Evolutionary conservation across 1,140 invertebrate genomes (phyloP), one percentile per base, ranked within the genome.

Genomic region (Drosophila funebris): DNA sequence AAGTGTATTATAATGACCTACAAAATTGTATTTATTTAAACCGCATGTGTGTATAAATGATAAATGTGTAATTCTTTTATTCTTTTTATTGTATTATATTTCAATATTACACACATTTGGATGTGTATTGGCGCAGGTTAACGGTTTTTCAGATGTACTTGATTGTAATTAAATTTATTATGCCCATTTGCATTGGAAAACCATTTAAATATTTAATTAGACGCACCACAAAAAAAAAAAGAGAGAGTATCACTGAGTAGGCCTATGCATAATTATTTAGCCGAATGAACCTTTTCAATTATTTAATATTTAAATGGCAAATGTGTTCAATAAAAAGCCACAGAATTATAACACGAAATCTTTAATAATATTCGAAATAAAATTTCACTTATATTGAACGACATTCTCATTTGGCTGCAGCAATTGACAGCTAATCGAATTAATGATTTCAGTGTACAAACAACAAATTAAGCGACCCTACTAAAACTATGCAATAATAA

Each of bases 161-260:
- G 67, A 78, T 72, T 78, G 50, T 88, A 82, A 87, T 88, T 88
- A 76, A 82, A 87, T 87, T 87, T 88, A 87, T 87, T 82, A 87
- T 87, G 83, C 78, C 63, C 58, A 76, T 87, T 87, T 87, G 78
- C 62, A 82, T 88, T 87, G 63, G 29, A 87, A 82, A 88, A 75
- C 46, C 58, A 78, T 87, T 87, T 82, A 88, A 88, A 85, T 87
- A 63, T 78, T 81, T 87, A 81, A 87, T 85, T 81, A 72, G 87
- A 78, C 50, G 13, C 50, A 63, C 50, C 46, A 52, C 56, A 64
- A 41, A 46, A 37, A 56, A 64, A 54, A 61, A 68, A 60, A 16
- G 41, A 18, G 11, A 50, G 14, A 22, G 29, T 31, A 61, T 48
- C 16, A 16, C 16, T 29, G 14, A 16, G 20, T 22, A 44, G 24